Base-by-base conservation (phyloP, 2,888 invertebrate species). In the Leptinotarsa haldemani region DNA sequence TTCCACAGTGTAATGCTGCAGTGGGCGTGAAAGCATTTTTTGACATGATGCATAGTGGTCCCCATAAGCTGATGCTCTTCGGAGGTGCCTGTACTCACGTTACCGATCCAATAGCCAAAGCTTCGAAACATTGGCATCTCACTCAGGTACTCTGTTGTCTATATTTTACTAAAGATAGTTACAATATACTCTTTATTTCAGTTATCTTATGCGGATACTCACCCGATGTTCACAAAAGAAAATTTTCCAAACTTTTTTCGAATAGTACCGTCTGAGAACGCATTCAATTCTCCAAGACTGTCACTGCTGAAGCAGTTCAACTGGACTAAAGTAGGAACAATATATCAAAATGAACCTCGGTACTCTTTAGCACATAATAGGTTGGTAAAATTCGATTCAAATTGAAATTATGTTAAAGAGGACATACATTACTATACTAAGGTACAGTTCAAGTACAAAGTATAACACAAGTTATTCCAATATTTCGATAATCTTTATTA, bases 201-300 rank as follows among this genome's bases (percentile, higher is more conserved):
- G 94, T 89, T 98, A 12, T 97, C 98, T 16, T 98, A 98, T 88
- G 98, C 97, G 5, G 98, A 99, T 87, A 98, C 97, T 4, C 97
- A 98, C 88, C 98, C 98, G 1, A 97, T 97, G 95, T 97, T 98
- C 88, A 96, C 96, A 7, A 94, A 93, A 84, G 94, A 95, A 83
- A 95, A 95, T 80, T 98, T 97, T 87, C 97, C 97, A 12, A 97
- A 98, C 88, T 97, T 98, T 90, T 98, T 97, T 89, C 93, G 98
- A 67, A 96, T 98, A 77, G 98, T 98, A 22, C 98, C 98, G 0
- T 97, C 97, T 70, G 98, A 98, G 87, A 97, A 96, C 85, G 97
- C 97, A 67, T 97, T 97, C 89, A 98, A 98, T 88, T 92, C 94
- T 22, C 98, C 98, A 0, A 91, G 98, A 46, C 91, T 98, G 70